Evolutionary conservation across 1,140 invertebrate genomes (phyloP), one percentile per base, ranked within the genome.

Genomic region (Anastrepha obliqua): DNA sequence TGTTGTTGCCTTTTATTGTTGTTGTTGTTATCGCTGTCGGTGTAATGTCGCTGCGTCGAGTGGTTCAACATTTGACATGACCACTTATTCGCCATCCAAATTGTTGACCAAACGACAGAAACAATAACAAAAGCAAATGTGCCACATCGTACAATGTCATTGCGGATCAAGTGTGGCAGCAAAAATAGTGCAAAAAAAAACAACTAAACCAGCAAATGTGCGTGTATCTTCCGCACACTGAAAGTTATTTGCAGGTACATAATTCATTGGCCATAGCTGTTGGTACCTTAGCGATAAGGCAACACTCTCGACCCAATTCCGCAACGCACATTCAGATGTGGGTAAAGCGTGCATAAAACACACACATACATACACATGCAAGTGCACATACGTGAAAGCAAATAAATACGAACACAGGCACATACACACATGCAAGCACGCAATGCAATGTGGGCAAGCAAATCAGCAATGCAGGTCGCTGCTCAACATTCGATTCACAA

Each of bases 31-130:
- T 55, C n/a, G 74, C 74, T 81, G 44, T n/a, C 74, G 47, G 74
- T 58, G 74, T 55, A 58, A 20, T 55, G 74, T 81, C 74, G 74
- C 74, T 55, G 47, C 74, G 47, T 58, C 74, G 47, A 81, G 74
- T 81, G 74, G 47, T 81, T 55, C 47, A 81, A 81, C 74, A 81
- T 81, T 81, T 81, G 74, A 81, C 74, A 81, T 81, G 74, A 81
- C 74, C 74, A 81, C 74, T 81, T 81, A 81, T 81, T 55, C 74
- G 74, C 74, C 74, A 81, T 55, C 47, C 74, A 51, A 81, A 81
- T 81, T 81, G 74, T 81, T 81, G 47, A 55, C 74, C 74, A 20
- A 55, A 74, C 39, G 8, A 51, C 44, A 20, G 51, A 39, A 81
- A 70, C 67, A 70, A 70, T 47, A 55, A 29, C 74, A 55, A 74